Percentiles rank a stretch among this genome's conserved stretches.
Evolutionary conservation across 2,888 invertebrate genomes (phyloP).

Genomic region (Himalopsyche tibetana): DNA sequence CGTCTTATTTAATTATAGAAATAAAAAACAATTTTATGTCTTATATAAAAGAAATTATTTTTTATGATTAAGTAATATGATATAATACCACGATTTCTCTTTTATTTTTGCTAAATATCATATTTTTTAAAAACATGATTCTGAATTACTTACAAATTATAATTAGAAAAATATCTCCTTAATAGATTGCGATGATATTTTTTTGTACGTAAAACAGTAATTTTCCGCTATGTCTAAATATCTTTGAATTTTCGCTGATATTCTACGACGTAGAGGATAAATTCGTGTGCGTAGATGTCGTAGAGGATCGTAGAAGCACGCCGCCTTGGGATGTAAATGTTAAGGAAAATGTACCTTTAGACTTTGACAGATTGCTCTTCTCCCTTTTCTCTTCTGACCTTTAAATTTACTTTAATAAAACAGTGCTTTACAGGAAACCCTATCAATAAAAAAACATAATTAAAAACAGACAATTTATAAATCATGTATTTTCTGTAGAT

Average conservation of each 20-base stretch:
- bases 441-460: neutral
- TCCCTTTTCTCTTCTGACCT: neutral
- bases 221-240: neutral
- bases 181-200: neutral
- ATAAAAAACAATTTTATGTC: too few species aligned
- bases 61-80: too few species aligned
- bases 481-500: too few species aligned
- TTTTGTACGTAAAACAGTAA: neutral
- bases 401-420: constrained; percentile 7
- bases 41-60: too few species aligned
- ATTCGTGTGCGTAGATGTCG: neutral
- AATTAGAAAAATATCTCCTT: neutral
- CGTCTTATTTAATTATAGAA: too few species aligned
- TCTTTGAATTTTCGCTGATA: neutral
- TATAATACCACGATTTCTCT: too few species aligned
- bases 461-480: too few species aligned
- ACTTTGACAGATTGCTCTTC: neutral
- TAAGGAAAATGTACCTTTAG: neutral
- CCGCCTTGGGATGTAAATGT: neutral
- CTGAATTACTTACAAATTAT: too few species aligned
- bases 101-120: too few species aligned
- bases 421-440: neutral
- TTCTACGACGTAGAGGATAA: constrained; percentile 2
- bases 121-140: too few species aligned
- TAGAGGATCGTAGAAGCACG: constrained; percentile 7